phyloP scores from a whole-genome alignment of 2,888 invertebrate species.

The Idaea biselata region DNA sequence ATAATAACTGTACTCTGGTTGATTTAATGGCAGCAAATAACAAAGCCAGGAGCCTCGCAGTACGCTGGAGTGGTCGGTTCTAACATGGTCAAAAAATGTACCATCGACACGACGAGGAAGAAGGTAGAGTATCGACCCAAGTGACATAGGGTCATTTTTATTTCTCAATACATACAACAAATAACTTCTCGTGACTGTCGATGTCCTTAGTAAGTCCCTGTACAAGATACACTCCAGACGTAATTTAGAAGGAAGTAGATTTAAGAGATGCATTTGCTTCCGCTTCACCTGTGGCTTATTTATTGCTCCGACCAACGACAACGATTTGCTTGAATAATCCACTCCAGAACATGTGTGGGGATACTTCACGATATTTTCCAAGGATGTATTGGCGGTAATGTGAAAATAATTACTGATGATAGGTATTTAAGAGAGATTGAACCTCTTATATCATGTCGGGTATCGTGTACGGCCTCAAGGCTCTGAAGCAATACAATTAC shows the following conservation, averaged over 20 bases:
- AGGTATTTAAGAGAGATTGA: background rate
- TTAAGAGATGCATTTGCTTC: slow-evolving; percentile 52
- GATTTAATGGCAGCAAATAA: too few relatives aligned
- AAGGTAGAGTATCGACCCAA: too few relatives aligned
- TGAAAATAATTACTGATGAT: background rate
- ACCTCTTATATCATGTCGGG: too few relatives aligned
- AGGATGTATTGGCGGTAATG: background rate
- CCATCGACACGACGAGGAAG: too few relatives aligned
- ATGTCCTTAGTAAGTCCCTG: slow-evolving; percentile 25
- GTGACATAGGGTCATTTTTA: too few relatives aligned
- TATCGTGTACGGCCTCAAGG: too few relatives aligned
- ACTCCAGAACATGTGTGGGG: slow-evolving; percentile 24
- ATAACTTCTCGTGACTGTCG: background rate
- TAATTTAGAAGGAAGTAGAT: slow-evolving; percentile 46
- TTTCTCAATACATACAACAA: background rate
- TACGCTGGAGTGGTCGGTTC: too few relatives aligned
- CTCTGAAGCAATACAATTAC: too few relatives aligned
- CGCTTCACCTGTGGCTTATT: slow-evolving; percentile 58
- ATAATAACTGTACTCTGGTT: too few relatives aligned
- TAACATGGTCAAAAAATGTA: too few relatives aligned
- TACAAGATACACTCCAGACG: slow-evolving; percentile 32
- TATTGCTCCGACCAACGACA: slow-evolving; percentile 40
- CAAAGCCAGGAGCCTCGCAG: too few relatives aligned
- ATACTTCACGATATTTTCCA: slow-evolving; percentile 6
- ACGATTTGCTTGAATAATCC: slow-evolving; percentile 43